A percentile compares a stretch with the other conserved stretches of the same genome.
These are phyloP conservation scores for Agelastica alni DNA, from an alignment of 2,888 invertebrate genomes.

Conservation along the genomic window DNA sequence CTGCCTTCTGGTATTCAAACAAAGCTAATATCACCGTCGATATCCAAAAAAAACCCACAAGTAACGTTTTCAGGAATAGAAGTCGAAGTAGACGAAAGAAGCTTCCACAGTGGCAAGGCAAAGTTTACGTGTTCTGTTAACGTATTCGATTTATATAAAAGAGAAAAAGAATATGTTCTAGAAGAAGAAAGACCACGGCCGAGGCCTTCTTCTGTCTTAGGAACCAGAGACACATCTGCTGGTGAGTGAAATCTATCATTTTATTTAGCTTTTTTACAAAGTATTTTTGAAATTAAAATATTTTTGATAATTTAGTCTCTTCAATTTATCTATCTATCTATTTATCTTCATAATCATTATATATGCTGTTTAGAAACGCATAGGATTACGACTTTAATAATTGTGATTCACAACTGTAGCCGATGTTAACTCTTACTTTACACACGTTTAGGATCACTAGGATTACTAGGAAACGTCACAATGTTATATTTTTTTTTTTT, in stretches of 20 bases:
- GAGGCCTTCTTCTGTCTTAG: slow-evolving; percentile 73
- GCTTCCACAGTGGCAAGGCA: slow-evolving; percentile 67
- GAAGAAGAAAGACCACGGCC: slow-evolving; percentile 76
- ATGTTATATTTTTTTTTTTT: no score
- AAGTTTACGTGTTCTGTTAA: slow-evolving; percentile 68
- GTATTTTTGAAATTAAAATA: no score
- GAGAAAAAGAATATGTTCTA: slow-evolving; percentile 64
- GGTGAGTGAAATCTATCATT: slow-evolving; percentile 59
- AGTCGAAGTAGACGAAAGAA: slow-evolving; percentile 65
- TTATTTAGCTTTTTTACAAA: no score
- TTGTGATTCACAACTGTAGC: no score
- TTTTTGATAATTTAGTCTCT: no score
- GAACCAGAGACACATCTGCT: slow-evolving; percentile 66
- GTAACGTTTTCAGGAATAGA: slow-evolving; percentile 53
- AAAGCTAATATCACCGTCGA: slow-evolving; percentile 3
- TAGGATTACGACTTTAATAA: no score
- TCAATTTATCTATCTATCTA: no score
- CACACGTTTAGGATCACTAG: no score
- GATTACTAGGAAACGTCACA: no score
- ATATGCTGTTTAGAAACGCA: no score
- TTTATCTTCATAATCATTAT: no score
- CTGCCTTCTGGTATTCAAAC: neutral
- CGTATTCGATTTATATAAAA: slow-evolving; percentile 69
- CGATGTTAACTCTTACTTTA: no score
- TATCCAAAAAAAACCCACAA: slow-evolving; percentile 4